phyloP scores from a whole-genome alignment of 1,140 invertebrate genomes.

The Acyrthosiphon pisum region DNA sequence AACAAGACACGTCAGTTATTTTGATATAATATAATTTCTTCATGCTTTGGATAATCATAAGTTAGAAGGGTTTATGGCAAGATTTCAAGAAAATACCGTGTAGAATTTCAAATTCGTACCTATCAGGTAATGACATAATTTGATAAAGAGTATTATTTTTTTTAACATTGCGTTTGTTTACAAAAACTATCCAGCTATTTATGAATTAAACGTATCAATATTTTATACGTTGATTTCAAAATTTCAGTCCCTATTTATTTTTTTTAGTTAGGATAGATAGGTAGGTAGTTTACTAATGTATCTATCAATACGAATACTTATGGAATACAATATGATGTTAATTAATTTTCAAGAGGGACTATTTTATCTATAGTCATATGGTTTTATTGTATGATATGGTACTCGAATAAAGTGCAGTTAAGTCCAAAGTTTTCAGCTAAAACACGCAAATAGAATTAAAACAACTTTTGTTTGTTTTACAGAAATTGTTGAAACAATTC shows the following conservation, averaged over 20 bases:
- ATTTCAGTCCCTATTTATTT: not conserved
- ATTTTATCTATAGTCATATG: not conserved
- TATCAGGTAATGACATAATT: not conserved
- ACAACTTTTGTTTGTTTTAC: not conserved
- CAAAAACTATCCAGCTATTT: not conserved
- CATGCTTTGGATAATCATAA: not conserved
- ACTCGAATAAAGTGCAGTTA: not conserved
- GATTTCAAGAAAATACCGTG: not conserved
- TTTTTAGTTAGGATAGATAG: not conserved
- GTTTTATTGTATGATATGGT: not conserved
- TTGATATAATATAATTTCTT: not conserved
- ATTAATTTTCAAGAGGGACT: not conserved
- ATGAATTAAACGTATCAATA: not conserved
- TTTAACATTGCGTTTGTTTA: not conserved
- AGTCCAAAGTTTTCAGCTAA: not conserved
- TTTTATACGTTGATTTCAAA: not conserved
- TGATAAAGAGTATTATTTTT: not conserved
- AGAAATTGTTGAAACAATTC: not conserved
- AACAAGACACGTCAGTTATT: not conserved
- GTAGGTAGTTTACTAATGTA: not conserved
- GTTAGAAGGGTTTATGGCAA: not conserved
- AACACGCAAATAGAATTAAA: not conserved
- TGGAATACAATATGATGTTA: not conserved
- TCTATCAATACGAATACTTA: not conserved
- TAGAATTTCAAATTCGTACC: not conserved